Evolutionary conservation across 2,113 vertebrate genomes (phyloP), one percentile per base, ranked within the genome.

Genomic region (Chlorodrepanis virens): DNA sequence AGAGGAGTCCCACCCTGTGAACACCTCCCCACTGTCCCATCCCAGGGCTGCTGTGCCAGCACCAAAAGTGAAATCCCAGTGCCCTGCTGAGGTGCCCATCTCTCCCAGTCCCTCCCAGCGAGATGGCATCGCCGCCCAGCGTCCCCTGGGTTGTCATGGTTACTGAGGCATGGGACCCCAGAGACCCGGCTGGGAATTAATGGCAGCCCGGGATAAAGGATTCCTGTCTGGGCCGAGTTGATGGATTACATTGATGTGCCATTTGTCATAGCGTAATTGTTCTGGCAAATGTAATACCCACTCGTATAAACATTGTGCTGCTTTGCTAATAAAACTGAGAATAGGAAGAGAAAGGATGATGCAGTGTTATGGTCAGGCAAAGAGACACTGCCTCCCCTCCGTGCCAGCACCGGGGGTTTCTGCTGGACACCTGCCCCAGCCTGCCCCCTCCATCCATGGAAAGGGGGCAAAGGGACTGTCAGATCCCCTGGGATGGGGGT

Each of bases 221-320:
- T 99, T 99, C 99, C 99, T 99, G 99, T 99, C 99, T 98, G 96
- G 97, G 97, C 97, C 14, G 97, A 96, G 98, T 98, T 99, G 99
- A 99, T 99, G 98, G 99, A 99, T 99, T 99, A 96, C 98, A 98
- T 98, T 99, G 99, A 99, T 98, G 99, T 98, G 98, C 99, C 99
- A 99, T 99, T 99, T 99, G 99, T 99, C 99, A 99, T 99, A 99
- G 98, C 98, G 98, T 99, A 99, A 99, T 99, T 99, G 99, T 99
- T 99, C 99, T 99, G 98, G 99, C 99, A 99, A 99, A 99, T 99
- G 98, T 98, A 99, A 99, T 99, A 98, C 99, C 98, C 99, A 98
- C 99, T 98, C 98, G 99, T 99, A 99, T 99, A 99, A 99, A 99
- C 99, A 99, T 98, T 98, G 98, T 98, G 98, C 98, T 98, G 98